Evolutionary conservation across 2,113 vertebrate species (phyloP).

Genomic region (Myrmecobius fasciatus): DNA sequence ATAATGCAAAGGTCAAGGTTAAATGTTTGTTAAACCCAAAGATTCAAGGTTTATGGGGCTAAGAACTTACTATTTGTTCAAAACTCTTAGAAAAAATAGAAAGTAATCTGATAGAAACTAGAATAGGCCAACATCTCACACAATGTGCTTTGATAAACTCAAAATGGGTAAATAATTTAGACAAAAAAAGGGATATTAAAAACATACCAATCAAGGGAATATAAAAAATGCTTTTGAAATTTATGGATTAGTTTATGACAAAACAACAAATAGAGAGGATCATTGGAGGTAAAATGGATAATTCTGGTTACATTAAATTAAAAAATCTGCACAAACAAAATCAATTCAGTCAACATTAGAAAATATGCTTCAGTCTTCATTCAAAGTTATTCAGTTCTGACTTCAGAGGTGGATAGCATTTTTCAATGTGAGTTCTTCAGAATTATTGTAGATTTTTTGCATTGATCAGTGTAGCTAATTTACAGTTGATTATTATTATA

Average conservation of each 20-base stretch:
- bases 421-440: too few relatives aligned
- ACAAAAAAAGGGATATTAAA: not conserved
- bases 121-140: not conserved
- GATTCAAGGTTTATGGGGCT: not conserved
- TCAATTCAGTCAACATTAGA: too few relatives aligned
- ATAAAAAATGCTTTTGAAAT: not conserved
- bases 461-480: too few relatives aligned
- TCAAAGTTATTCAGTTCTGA: too few relatives aligned
- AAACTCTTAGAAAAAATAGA: not conserved
- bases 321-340: too few relatives aligned
- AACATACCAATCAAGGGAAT: not conserved
- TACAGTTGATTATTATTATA: too few relatives aligned
- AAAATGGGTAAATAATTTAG: not conserved
- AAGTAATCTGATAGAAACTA: not conserved
- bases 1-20: not conserved
- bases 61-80: conserved; percentile 6
- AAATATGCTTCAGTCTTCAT: too few relatives aligned
- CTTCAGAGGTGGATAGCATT: too few relatives aligned
- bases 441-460: too few relatives aligned
- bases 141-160: not conserved
- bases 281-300: not conserved
- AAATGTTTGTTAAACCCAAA: not conserved
- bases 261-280: not conserved
- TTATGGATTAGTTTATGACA: not conserved
- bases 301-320: not conserved